Percentiles rank a stretch among this genome's conserved stretches.
Evolutionary conservation across 2,113 vertebrate genomes (phyloP).

Genomic region (Oncorhynchus mykiss): DNA sequence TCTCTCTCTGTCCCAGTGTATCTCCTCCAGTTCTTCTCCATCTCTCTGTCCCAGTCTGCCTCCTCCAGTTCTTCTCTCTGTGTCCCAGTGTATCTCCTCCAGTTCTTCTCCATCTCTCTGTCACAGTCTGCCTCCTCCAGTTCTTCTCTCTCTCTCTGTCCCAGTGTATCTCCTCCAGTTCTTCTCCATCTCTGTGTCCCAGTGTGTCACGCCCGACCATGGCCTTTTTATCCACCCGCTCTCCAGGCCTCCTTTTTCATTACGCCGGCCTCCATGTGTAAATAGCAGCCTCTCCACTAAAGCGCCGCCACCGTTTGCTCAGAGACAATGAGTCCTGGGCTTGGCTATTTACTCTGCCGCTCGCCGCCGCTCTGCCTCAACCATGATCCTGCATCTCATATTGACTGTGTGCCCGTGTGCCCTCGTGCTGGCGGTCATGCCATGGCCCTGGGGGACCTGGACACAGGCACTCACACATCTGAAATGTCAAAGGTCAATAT

Average conservation of each 20-base stretch:
- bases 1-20: too few relatives aligned
- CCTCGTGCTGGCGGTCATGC: constrained; percentile 5
- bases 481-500: constrained; percentile 29
- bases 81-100: not conserved
- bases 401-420: constrained; percentile 25
- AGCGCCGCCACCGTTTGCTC: constrained; percentile 71
- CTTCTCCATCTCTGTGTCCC: constrained; percentile 36
- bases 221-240: constrained; percentile 32
- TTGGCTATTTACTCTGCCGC: constrained; percentile 49
- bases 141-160: not conserved
- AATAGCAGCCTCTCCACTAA: constrained; percentile 76
- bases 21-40: not conserved
- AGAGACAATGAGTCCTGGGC: constrained; percentile 57
- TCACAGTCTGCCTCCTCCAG: constrained; percentile 15
- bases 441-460: not conserved
- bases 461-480: not conserved
- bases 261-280: constrained; percentile 71
- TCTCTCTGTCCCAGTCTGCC: constrained; percentile 16
- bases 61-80: constrained; percentile 11
- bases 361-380: constrained; percentile 13
- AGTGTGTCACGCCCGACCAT: constrained; percentile 39
- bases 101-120: not conserved
- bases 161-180: constrained; percentile 5
- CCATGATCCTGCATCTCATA: constrained; percentile 33
- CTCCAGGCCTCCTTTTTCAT: constrained; percentile 67